Evolutionary conservation across 1,140 invertebrate species (phyloP), one percentile per base, ranked within the genome.

Genomic region (Calliphora vicina): DNA sequence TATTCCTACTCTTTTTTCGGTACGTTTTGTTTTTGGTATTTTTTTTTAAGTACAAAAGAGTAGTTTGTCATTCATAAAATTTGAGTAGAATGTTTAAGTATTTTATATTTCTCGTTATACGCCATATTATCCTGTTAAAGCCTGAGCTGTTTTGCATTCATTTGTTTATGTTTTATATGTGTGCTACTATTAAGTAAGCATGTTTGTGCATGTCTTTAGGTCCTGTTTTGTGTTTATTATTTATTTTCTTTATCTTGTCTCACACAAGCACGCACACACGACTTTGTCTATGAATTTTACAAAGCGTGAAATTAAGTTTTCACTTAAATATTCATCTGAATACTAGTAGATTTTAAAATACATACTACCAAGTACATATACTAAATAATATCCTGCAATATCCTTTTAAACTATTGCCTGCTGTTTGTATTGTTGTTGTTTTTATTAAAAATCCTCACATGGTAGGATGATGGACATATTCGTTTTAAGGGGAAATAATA

Each of bases 231-330:
- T 35, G 0, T 35, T 35, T 35, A 35, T 8, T 35, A 35, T 35
- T 35, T 35, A 35, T 35, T 35, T 35, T 35, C 35, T 35, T 35
- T 35, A 10, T 35, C 10, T 35, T 35, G 10, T 17, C 45, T 57
- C 4, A 57, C 45, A 57, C 45, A 12, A 15, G 45, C 12, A 57
- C 45, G 0, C 72, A 26, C 17, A 29, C 72, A 26, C 15, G 43
- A 5, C 35, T 35, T 35, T 35, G n/a, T 57, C 6, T 81, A 57
- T 8, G 26, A 42, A 25, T 81, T 81, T 86, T 84, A 83, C 86
- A 86, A 85, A 87, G 86, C 87, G 87, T 88, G 87, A 88, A 88
- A 88, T 88, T 88, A 88, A 88, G 87, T 88, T 88, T 88, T 78
- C 87, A 87, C 84, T 87, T 82, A 86, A 73, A 29, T 35, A 57